These are phyloP conservation scores for Stylophora pistillata DNA, from an alignment of 64 coral and sea anemone species.

Conservation along the genomic window DNA sequence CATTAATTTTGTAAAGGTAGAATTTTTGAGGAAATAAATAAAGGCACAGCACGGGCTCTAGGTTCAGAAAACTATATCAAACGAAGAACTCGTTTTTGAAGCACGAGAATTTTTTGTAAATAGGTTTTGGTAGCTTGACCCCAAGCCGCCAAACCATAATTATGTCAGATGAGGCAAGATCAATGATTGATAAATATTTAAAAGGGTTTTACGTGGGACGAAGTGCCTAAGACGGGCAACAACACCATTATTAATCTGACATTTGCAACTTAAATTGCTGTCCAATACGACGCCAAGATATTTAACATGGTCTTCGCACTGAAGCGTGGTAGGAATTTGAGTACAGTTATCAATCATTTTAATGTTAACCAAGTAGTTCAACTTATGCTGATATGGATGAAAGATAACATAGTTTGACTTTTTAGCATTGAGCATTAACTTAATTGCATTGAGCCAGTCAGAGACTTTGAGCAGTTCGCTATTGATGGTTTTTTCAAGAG, in stretches of 20 bases:
- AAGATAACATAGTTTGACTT: no score
- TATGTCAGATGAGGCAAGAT: conserved; percentile 10
- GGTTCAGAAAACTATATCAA: conserved; percentile 51
- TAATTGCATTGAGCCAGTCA: no score
- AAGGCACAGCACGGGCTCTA: conserved; percentile 16
- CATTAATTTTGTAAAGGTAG: not conserved
- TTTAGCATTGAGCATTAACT: no score
- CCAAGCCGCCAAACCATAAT: conserved; percentile 21
- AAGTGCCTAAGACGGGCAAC: not conserved
- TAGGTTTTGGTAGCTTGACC: conserved; percentile 2
- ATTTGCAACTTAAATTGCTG: no score
- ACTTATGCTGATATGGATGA: no score
- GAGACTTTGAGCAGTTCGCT: no score
- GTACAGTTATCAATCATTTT: no score
- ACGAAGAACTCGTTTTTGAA: conserved; percentile 14
- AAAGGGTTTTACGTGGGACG: not conserved
- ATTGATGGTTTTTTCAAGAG: no score
- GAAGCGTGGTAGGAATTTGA: no score
- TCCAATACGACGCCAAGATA: no score
- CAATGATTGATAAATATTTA: conserved; percentile 11
- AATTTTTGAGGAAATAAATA: not conserved
- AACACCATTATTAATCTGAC: not conserved
- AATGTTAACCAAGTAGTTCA: no score
- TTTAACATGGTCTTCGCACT: no score
- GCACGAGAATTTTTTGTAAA: conserved; percentile 7